These are phyloP conservation scores for Poecilobothrus nobilitatus DNA, from an alignment of 2,888 invertebrate genomes.

Conservation along the genomic window DNA sequence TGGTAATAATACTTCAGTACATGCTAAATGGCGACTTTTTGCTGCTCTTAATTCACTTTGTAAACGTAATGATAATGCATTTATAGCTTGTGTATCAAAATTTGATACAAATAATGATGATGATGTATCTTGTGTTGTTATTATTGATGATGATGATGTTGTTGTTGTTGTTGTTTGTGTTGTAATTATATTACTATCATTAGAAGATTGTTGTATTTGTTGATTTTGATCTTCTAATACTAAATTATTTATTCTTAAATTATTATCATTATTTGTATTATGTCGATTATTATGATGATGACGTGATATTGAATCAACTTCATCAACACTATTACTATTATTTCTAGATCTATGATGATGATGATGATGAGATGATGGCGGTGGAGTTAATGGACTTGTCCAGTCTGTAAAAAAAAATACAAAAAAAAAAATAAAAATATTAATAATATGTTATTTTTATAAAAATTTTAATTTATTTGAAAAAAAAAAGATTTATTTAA, in stretches of 20 bases:
- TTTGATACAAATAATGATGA: constrained; percentile 11
- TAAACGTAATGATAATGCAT: constrained; percentile 62
- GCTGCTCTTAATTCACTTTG: constrained; percentile 73
- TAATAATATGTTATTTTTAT: constrained; percentile 13
- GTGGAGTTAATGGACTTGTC: constrained; percentile 42
- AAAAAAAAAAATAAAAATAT: constrained; percentile 17
- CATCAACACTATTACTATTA: not conserved
- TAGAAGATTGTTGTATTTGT: constrained; percentile 13
- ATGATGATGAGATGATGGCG: constrained; percentile 26
- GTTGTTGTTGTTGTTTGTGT: constrained; percentile 15
- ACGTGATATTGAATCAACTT: constrained; percentile 7
- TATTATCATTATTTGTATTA: constrained; percentile 20
- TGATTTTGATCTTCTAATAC: not conserved
- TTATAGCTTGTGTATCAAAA: constrained; percentile 35
- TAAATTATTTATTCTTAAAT: constrained; percentile 11
- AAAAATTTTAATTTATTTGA: constrained; percentile 1
- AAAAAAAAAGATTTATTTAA: too few species aligned
- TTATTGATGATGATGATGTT: constrained; percentile 10
- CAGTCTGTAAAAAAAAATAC: constrained; percentile 33
- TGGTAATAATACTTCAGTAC: constrained; percentile 78
- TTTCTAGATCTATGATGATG: constrained; percentile 12
- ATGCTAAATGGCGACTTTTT: constrained; percentile 67
- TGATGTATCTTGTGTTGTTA: constrained; percentile 14
- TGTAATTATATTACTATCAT: constrained; percentile 11
- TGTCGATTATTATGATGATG: constrained; percentile 22